Percentiles rank a stretch among this genome's conserved stretches.
Evolutionary conservation across 37 sponge, comb jelly and placozoan genomes (phyloP).

Genomic region (Trichoplax adhaerens): DNA sequence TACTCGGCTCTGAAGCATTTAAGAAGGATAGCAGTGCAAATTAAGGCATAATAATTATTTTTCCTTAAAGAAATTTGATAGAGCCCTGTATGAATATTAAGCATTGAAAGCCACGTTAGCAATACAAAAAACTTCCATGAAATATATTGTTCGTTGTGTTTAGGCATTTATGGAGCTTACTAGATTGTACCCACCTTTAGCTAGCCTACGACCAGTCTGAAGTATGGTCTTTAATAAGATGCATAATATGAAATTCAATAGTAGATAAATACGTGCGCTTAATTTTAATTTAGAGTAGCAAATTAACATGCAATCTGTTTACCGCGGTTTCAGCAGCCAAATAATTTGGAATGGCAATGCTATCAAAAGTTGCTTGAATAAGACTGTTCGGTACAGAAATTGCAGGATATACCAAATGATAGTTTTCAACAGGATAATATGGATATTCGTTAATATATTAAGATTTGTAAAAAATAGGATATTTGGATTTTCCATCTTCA

Average conservation of each 20-base stretch:
- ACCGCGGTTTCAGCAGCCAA: conserved; percentile 68
- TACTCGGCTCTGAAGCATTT: conserved; percentile 61
- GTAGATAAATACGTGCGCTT: not conserved
- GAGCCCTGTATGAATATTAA: conserved; percentile 26
- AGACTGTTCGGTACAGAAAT: conserved; percentile 21
- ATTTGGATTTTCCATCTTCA: not conserved
- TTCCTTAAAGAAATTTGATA: conserved; percentile 39
- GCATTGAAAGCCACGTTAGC: too few species aligned
- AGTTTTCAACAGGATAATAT: too few species aligned
- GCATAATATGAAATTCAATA: not conserved
- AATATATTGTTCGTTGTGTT: too few species aligned
- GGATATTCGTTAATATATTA: too few species aligned
- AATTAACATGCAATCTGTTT: conserved; percentile 4
- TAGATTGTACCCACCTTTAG: conserved; percentile 33
- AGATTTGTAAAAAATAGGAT: too few species aligned
- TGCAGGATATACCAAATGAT: too few species aligned
- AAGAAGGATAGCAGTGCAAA: conserved; percentile 29
- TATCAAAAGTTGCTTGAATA: conserved; percentile 84
- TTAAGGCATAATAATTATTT: conserved; percentile 18
- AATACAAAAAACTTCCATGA: too few species aligned
- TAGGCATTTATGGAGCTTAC: not conserved
- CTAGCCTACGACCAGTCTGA: conserved; percentile 41
- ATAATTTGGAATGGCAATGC: conserved; percentile 75
- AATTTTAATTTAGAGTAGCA: conserved; percentile 11
- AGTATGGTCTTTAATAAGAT: conserved; percentile 47